Evolutionary conservation across 2,888 invertebrate genomes (phyloP).

Genomic region (Lypha dubia): DNA sequence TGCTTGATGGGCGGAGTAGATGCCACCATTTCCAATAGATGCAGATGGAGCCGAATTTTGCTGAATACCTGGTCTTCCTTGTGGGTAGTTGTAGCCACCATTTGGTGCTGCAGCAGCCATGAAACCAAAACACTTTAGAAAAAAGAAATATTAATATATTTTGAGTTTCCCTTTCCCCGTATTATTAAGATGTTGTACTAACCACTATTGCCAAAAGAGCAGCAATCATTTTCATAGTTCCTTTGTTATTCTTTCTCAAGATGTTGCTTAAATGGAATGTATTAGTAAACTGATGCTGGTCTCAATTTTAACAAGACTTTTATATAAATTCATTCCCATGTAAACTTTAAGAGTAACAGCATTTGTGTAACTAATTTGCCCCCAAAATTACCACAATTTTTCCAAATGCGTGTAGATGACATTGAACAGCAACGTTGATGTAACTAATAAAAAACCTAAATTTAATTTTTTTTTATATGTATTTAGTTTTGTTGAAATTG

Average conservation of each 20-base stretch:
- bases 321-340: conserved; percentile 50
- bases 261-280: conserved; percentile 32
- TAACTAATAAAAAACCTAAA: conserved; percentile 26
- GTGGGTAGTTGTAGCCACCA: conserved; percentile 78
- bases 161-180: neutral
- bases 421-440: conserved; percentile 48
- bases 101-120: conserved; percentile 74
- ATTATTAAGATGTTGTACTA: conserved; percentile 58
- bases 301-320: conserved; percentile 20
- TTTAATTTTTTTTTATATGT: neutral
- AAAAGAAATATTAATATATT: conserved; percentile 4
- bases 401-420: conserved; percentile 10
- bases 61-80: conserved; percentile 30
- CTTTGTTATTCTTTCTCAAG: conserved; percentile 19
- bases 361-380: conserved; percentile 48
- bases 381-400: conserved; percentile 15
- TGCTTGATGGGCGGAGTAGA: conserved; percentile 73
- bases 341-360: conserved; percentile 31
- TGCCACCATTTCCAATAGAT: conserved; percentile 73
- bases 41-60: conserved; percentile 34
- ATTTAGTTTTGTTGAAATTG: conserved; percentile 27
- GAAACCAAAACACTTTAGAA: conserved; percentile 75
- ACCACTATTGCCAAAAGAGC: conserved; percentile 75
- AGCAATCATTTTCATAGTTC: conserved; percentile 76
- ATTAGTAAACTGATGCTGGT: conserved; percentile 47